Evolutionary conservation across 2,888 invertebrate species (phyloP), one percentile per base, ranked within the genome.

Genomic region (Trypoxylon attenuatum): DNA sequence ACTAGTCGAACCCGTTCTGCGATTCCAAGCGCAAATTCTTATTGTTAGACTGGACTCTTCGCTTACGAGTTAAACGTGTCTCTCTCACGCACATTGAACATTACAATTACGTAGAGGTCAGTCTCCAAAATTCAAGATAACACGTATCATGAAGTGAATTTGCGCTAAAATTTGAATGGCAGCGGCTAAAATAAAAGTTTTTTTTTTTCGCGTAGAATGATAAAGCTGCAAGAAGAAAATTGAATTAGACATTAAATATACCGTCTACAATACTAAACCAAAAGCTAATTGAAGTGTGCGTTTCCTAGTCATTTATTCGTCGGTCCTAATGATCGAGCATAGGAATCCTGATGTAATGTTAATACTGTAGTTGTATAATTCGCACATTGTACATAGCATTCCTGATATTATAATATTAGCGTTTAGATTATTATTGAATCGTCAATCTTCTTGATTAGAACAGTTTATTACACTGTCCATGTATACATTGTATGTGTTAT

Each of bases 1-100:
- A 79, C 84, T 84, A 84, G 84, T 84, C 84, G 77, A 77, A 79
- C 59, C 77, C 80, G 77, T 76, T 76, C 76, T 76, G 81, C 74
- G 73, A 77, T 73, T 68, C 70, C 59, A 56, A 71, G 68, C 49
- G 68, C 57, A 60, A 71, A 60, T 63, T 59, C 52, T 69, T 66
- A 58, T 46, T 27, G 52, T 52, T 45, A n/a, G n/a, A n/a, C n/a
- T n/a, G n/a, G n/a, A 27, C 6, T 10, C 41, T 41, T 19, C 10
- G 10, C 4, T 10, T 41, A 10, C 19, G 33, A 33, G 25, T 25
- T n/a, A 13, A 33, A 33, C n/a, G 4, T 33, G 10, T 10, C 13
- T 1, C 33, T 13, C 33, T 10, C 25, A 25, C 25, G 5, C 25
- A 25, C 25, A 25, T 25, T 8, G 5, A 25, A 5, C 25, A 5